Conservation (phyloP, 2,888 invertebrate genomes). For the Caenorhabditis afra region DNA sequence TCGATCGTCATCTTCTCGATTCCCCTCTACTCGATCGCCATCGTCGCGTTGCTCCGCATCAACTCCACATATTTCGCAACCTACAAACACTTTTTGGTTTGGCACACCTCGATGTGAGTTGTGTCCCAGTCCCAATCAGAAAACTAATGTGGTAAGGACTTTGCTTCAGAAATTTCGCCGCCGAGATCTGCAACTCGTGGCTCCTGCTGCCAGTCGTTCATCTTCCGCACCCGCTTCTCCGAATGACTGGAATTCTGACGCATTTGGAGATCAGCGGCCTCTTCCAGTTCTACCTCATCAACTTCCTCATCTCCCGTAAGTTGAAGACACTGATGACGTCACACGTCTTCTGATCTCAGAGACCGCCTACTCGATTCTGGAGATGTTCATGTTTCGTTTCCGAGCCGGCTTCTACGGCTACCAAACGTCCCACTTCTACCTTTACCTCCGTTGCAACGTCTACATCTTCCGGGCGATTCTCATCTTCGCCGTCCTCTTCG, state of each 20-base stretch:
- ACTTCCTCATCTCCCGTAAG: constrained; percentile 27
- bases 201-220: constrained; percentile 45
- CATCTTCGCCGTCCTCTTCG: too few relatives aligned
- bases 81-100: constrained; percentile 32
- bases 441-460: neutral
- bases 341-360: constrained; percentile 1
- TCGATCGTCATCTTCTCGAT: too few relatives aligned
- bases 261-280: constrained; percentile 27
- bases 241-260: constrained; percentile 17
- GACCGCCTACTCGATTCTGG: constrained; percentile 30
- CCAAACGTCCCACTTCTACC: constrained; percentile 10
- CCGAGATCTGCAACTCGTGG: constrained; percentile 22
- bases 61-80: constrained; percentile 11
- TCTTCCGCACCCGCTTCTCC: constrained; percentile 27
- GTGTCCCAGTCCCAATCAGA: too few relatives aligned
- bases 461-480: too few relatives aligned
- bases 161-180: constrained; percentile 15
- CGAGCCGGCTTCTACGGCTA: constrained; percentile 27
- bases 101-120: constrained; percentile 37
- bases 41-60: constrained; percentile 12
- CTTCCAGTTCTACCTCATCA: constrained; percentile 33
- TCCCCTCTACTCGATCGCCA: constrained; percentile 13
- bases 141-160: neutral
- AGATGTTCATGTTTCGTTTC: constrained; percentile 40
- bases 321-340: neutral